Percentiles rank a stretch among this genome's conserved stretches.
phyloP scores from a whole-genome alignment of 2,113 vertebrate genomes.

The Pontoporia blainvillei region DNA sequence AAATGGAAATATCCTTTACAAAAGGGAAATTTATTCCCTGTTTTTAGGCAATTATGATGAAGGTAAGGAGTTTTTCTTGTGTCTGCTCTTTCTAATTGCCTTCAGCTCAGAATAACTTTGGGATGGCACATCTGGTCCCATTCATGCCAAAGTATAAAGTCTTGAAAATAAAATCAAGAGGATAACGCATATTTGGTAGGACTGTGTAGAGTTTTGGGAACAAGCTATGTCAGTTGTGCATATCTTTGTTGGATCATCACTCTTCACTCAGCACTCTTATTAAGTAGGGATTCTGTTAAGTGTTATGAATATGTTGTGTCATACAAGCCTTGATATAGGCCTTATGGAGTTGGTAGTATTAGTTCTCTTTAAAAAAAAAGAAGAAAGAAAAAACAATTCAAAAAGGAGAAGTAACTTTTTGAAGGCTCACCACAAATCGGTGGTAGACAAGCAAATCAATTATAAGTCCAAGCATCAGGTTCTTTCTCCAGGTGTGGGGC shows the following conservation, averaged over 20 bases:
- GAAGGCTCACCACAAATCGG: neutral
- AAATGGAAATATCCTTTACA: neutral
- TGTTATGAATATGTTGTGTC: neutral
- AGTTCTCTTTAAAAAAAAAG: neutral
- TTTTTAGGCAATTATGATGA: neutral
- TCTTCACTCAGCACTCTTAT: neutral
- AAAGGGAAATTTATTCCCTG: neutral
- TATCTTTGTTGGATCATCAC: neutral
- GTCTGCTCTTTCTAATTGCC: neutral
- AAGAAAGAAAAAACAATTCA: neutral
- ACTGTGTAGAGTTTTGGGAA: neutral
- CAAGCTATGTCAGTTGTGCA: neutral
- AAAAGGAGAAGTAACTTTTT: neutral
- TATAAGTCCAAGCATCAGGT: neutral
- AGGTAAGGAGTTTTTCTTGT: neutral
- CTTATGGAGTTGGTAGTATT: neutral
- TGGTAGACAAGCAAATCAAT: neutral
- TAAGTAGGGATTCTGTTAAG: neutral
- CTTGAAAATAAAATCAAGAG: neutral
- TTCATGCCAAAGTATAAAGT: neutral
- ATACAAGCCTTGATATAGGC: neutral
- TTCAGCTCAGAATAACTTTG: neutral
- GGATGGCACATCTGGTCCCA: neutral
- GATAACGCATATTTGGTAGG: neutral
- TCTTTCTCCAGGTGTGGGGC: neutral